These are phyloP conservation scores for Pomatorhinus ruficollis DNA, from an alignment of 2,113 vertebrate species.

Conservation along the genomic window DNA sequence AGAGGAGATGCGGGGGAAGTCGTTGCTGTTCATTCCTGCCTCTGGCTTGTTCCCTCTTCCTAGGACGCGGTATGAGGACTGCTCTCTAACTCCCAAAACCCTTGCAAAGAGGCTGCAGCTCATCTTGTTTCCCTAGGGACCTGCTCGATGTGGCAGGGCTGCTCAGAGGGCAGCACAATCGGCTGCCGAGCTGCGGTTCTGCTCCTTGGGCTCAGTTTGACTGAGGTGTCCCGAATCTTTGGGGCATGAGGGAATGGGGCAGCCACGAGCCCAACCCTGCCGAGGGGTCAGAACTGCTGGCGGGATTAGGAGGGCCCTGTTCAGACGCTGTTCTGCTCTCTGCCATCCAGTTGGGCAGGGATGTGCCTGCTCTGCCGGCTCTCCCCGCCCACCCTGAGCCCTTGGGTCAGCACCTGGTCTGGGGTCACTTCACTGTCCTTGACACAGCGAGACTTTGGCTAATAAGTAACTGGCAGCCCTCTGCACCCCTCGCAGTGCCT, in stretches of 20 bases:
- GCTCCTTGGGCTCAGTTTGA: neutral
- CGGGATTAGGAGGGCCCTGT: neutral
- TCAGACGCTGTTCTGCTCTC: rapidly evolving
- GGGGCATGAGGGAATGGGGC: rapidly evolving
- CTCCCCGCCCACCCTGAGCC: neutral
- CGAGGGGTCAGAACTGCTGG: rapidly evolving
- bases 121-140: rapidly evolving
- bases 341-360: neutral
- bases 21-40: neutral
- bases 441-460: rapidly evolving
- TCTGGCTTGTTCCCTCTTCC: neutral
- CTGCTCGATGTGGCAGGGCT: rapidly evolving
- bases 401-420: neutral
- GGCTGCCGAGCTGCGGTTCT: rapidly evolving
- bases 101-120: neutral
- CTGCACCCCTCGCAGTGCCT: neutral
- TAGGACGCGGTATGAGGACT: rapidly evolving
- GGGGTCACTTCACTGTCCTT: neutral
- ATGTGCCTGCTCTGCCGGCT: neutral
- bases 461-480: neutral
- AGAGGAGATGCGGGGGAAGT: neutral
- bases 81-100: neutral
- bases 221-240: rapidly evolving
- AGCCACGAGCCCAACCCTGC: rapidly evolving
- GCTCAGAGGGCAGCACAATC: neutral